These are phyloP conservation scores for Cydia fagiglandana DNA, from an alignment of 1,140 invertebrate genomes.

Conservation along the genomic window DNA sequence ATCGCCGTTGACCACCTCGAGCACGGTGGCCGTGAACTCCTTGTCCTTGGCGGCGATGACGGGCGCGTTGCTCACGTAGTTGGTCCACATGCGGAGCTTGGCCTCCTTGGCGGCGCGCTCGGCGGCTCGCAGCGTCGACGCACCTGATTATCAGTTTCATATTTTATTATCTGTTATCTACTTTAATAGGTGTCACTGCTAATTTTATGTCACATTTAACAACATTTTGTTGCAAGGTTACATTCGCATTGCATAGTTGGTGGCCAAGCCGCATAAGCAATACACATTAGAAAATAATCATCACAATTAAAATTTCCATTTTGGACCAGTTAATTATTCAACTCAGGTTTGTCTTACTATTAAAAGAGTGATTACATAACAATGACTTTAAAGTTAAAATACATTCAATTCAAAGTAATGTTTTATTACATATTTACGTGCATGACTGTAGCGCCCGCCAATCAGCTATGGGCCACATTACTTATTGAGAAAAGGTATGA, in stretches of 20 bases:
- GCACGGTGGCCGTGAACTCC: conserved; percentile 91
- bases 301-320: not conserved
- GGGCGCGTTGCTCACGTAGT: conserved; percentile 85
- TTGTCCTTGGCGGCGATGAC: conserved; percentile 88
- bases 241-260: conserved; percentile 1
- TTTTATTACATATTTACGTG: no score
- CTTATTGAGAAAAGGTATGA: no score
- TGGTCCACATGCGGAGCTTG: conserved; percentile 92
- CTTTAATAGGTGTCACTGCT: not conserved
- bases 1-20: conserved; percentile 97
- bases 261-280: not conserved
- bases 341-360: no score
- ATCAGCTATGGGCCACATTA: no score
- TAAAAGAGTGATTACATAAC: no score
- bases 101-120: conserved; percentile 94
- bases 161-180: not conserved
- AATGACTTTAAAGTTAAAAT: no score
- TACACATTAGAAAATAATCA: not conserved
- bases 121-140: conserved; percentile 90
- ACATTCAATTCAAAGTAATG: no score
- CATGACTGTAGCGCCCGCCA: no score
- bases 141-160: conserved; percentile 74
- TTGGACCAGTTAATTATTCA: no score
- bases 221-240: conserved; percentile 15
- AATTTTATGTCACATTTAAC: conserved; percentile 25